Conservation (phyloP, 2,797 vertebrate genomes). For the Miichthys miiuy region DNA sequence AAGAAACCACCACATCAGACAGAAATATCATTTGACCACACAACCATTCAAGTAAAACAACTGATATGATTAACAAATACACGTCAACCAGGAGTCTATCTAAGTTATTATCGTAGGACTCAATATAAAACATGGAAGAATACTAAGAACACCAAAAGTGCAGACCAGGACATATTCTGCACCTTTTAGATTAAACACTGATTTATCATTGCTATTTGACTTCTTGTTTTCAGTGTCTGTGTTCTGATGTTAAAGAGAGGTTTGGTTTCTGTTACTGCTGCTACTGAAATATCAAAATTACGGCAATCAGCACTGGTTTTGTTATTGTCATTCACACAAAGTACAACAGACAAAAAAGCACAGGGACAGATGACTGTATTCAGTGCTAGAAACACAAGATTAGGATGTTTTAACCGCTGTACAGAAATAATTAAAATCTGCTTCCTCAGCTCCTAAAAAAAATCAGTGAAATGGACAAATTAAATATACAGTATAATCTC, state of each 20-base stretch:
- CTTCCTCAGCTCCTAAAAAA: neutral
- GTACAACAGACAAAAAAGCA: neutral
- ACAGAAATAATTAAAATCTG: neutral
- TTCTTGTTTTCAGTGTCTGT: neutral
- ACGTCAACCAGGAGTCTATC: neutral
- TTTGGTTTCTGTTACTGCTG: constrained; percentile 3
- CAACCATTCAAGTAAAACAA: constrained; percentile 6
- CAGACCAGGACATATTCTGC: neutral
- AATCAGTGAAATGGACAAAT: neutral
- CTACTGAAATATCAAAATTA: constrained; percentile 5
- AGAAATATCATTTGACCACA: constrained; percentile 11
- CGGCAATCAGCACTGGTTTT: constrained; percentile 10
- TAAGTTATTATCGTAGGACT: neutral
- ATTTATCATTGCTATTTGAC: neutral
- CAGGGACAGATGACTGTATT: neutral
- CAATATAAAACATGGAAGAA: constrained; percentile 1
- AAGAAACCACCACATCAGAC: neutral
- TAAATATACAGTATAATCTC: neutral
- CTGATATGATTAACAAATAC: constrained; percentile 21
- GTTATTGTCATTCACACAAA: constrained; percentile 9
- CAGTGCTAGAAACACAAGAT: neutral
- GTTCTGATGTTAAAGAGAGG: neutral
- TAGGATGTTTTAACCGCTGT: neutral
- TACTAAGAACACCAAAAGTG: neutral
- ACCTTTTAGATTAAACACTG: neutral